Percentiles rank a stretch among this genome's conserved stretches.
These are phyloP conservation scores for Pterostichus niger DNA, from an alignment of 2,888 invertebrate species.

Conservation along the genomic window DNA sequence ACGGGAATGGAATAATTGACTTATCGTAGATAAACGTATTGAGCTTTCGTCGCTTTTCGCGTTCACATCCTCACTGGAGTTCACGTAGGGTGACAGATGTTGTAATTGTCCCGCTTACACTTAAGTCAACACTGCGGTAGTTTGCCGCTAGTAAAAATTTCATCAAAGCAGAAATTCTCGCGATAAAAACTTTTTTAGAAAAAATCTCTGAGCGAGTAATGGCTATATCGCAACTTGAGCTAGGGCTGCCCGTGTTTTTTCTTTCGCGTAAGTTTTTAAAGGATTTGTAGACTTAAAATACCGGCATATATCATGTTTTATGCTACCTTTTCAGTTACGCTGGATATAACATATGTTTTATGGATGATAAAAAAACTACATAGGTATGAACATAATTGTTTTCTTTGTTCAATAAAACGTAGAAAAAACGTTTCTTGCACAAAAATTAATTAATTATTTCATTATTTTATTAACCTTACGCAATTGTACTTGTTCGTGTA, in stretches of 20 bases:
- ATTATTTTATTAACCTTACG: too few species aligned
- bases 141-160: constrained; percentile 58
- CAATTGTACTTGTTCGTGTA: too few species aligned
- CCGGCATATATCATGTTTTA: constrained; percentile 49
- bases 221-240: constrained; percentile 41
- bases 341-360: constrained; percentile 28
- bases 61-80: constrained; percentile 15
- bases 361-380: constrained; percentile 16
- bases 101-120: constrained; percentile 63
- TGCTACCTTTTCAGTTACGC: constrained; percentile 19
- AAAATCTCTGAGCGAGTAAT: constrained; percentile 44
- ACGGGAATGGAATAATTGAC: constrained; percentile 64
- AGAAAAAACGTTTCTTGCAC: too few species aligned
- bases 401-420: too few species aligned
- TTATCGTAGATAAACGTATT: constrained; percentile 64
- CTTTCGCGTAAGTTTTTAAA: constrained; percentile 33
- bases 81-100: constrained; percentile 55
- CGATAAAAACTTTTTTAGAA: constrained; percentile 58
- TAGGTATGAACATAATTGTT: too few species aligned
- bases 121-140: constrained; percentile 64
- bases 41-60: constrained; percentile 43
- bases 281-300: constrained; percentile 50
- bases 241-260: constrained; percentile 33
- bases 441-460: too few species aligned
- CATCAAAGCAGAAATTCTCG: constrained; percentile 56